phyloP scores from a whole-genome alignment of 2,113 vertebrate species.

The Melanocharis versteri region DNA sequence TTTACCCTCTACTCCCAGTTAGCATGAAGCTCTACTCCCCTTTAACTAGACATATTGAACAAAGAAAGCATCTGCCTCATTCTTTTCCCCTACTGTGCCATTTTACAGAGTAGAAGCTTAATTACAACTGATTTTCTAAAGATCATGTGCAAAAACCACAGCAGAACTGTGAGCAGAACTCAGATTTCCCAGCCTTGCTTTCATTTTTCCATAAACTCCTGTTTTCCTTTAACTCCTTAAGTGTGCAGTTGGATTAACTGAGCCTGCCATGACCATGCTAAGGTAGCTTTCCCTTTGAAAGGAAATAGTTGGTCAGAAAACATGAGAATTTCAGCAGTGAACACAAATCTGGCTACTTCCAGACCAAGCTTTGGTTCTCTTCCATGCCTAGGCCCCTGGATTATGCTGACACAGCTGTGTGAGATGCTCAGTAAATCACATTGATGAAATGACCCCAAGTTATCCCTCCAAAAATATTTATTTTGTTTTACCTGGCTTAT shows the following conservation, averaged over 20 bases:
- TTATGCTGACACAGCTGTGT: accelerated
- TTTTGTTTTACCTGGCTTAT: neutral
- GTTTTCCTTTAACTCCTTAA: neutral
- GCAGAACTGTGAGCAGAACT: neutral
- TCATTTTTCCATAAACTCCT: neutral
- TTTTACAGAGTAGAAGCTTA: neutral
- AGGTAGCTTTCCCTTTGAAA: neutral
- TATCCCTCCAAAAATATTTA: neutral
- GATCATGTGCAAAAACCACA: neutral
- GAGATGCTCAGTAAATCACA: accelerated
- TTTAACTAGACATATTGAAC: neutral
- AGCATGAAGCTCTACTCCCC: neutral
- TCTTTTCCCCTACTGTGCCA: neutral
- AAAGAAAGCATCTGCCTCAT: neutral
- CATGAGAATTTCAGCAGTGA: neutral
- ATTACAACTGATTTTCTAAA: neutral
- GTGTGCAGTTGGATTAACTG: neutral
- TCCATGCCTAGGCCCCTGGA: neutral
- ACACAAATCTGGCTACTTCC: neutral
- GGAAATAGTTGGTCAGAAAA: neutral
- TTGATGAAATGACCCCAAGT: neutral
- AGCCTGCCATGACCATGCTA: neutral
- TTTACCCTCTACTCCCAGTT: neutral
- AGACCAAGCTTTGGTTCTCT: neutral
- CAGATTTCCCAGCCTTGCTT: neutral